Conservation (phyloP, 1,140 invertebrate genomes). For the Globodera rostochiensis region DNA sequence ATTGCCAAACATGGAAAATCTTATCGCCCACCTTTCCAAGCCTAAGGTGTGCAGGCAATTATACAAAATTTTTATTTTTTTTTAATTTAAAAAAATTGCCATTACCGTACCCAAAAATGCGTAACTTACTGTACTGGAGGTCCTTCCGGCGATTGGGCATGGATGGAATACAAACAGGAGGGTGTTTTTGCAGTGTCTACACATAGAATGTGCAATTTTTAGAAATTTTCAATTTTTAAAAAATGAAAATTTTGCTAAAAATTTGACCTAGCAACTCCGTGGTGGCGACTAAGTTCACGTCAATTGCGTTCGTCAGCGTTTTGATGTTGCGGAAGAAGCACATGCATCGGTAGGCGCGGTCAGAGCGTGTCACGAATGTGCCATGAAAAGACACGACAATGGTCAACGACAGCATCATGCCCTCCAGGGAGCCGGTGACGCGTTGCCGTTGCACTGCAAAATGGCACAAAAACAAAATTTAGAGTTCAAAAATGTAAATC, state of each 20-base stretch:
- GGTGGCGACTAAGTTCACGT: conserved; percentile 52
- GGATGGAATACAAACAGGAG: conserved; percentile 52
- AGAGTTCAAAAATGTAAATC: background rate
- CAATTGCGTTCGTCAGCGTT: conserved; percentile 58
- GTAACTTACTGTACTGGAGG: conserved; percentile 47
- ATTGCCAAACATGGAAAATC: conserved; percentile 63
- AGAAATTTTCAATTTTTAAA: background rate
- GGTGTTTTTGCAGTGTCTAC: conserved; percentile 56
- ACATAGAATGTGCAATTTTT: background rate
- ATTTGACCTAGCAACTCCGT: conserved; percentile 48
- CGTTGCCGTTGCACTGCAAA: conserved; percentile 53
- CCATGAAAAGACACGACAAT: conserved; percentile 64
- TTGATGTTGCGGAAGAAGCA: conserved; percentile 64
- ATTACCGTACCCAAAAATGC: conserved; percentile 25
- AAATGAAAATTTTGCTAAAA: too few relatives aligned
- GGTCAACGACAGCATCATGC: conserved; percentile 61
- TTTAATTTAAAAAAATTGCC: conserved; percentile 27
- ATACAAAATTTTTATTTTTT: background rate
- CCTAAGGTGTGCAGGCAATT: conserved; percentile 20
- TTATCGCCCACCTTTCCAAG: conserved; percentile 60
- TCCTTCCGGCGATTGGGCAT: conserved; percentile 48
- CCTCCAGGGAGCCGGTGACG: conserved; percentile 58
- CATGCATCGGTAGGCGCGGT: conserved; percentile 61
- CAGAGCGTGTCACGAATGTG: conserved; percentile 61
- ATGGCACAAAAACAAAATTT: background rate